These are phyloP conservation scores for Lasiurus borealis DNA, from an alignment of 2,113 vertebrate species.

Conservation along the genomic window DNA sequence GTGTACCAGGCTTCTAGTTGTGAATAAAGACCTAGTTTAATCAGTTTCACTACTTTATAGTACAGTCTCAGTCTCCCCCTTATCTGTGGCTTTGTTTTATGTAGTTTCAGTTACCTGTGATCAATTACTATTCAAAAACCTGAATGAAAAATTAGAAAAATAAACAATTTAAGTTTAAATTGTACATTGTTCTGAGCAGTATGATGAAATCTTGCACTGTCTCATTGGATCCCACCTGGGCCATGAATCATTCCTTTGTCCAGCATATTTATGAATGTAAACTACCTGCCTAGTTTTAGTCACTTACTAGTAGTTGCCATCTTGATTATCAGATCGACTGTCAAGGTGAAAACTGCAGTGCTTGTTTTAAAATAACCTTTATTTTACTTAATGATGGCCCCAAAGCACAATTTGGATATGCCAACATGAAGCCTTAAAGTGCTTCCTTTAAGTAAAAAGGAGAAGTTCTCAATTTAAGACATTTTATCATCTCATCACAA, in stretches of 20 bases:
- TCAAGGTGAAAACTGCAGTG: no score
- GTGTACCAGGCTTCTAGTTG: no score
- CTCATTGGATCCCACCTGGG: background rate
- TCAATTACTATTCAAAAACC: background rate
- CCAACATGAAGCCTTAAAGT: background rate
- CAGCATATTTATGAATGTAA: background rate
- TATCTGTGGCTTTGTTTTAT: background rate
- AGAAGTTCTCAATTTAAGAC: background rate
- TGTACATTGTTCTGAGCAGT: background rate
- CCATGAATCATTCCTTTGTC: background rate
- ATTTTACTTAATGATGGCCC: background rate
- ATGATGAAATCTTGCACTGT: background rate
- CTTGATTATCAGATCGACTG: no score
- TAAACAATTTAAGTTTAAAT: background rate
- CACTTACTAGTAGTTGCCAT: background rate
- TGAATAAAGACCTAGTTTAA: background rate
- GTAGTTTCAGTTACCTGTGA: no score
- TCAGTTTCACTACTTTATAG: background rate
- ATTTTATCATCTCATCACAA: background rate
- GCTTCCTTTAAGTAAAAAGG: background rate
- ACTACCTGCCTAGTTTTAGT: background rate
- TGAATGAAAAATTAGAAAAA: background rate
- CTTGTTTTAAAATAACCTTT: background rate
- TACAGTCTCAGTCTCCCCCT: background rate
- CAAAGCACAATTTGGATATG: background rate